These are phyloP conservation scores for Fregata magnificens DNA, from an alignment of 2,113 vertebrate genomes.

Conservation along the genomic window DNA sequence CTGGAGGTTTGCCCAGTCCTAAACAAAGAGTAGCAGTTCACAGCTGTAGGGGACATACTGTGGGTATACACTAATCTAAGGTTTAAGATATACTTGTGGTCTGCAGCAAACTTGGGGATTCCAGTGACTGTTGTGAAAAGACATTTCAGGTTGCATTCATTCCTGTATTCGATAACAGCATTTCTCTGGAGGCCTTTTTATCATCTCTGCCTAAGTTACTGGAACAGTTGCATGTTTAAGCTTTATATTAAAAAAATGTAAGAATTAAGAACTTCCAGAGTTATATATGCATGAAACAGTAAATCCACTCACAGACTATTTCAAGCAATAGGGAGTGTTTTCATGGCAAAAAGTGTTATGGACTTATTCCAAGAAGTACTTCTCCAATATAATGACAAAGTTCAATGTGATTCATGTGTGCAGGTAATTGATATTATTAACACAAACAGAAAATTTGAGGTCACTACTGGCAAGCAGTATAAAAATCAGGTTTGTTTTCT, in stretches of 20 bases:
- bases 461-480: conserved; percentile 37
- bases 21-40: conserved; percentile 55
- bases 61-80: background rate
- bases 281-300: background rate
- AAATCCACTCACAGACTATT: background rate
- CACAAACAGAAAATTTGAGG: conserved; percentile 57
- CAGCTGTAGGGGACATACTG: conserved; percentile 20
- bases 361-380: background rate
- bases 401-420: background rate
- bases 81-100: background rate
- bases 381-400: conserved; percentile 5
- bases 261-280: background rate
- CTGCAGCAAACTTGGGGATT: background rate
- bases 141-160: background rate
- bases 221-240: background rate
- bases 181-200: background rate
- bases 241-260: background rate
- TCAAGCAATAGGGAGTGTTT: background rate
- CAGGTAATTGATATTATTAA: conserved; percentile 52
- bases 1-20: conserved; percentile 52
- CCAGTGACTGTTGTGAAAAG: background rate
- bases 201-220: background rate
- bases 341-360: background rate
- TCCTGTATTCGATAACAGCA: background rate
- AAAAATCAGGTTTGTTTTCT: conserved; percentile 53